Percentiles rank a stretch among this genome's conserved stretches.
Conservation (phyloP, 2,113 vertebrate species). For the Ahaetulla prasina region DNA sequence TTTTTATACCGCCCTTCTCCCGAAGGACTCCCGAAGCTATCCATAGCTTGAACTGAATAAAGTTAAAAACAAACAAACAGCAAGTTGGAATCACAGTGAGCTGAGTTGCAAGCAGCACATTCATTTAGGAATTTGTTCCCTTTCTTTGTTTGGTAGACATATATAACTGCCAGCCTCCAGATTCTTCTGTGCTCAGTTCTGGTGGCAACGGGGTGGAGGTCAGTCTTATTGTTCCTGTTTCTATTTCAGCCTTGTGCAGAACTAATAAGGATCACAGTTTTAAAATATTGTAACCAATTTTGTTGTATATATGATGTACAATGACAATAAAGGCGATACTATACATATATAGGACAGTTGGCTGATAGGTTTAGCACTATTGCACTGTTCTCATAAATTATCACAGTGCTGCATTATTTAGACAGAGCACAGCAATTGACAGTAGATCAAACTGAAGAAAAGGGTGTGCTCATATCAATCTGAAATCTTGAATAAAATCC, state of each 20-base stretch:
- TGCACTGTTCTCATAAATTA: not conserved
- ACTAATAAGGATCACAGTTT: not conserved
- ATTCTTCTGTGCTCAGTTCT: not conserved
- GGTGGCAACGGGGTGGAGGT: not conserved
- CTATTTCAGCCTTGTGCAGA: not conserved
- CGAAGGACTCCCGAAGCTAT: no score
- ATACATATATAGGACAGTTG: not conserved
- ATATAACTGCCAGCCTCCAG: not conserved
- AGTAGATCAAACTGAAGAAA: not conserved
- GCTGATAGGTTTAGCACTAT: not conserved
- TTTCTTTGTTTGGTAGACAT: not conserved
- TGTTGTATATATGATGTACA: no score
- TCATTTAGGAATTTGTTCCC: not conserved
- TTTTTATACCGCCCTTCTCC: no score
- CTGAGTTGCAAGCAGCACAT: not conserved
- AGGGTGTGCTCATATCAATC: not conserved
- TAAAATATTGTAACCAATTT: not conserved
- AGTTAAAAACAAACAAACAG: not conserved
- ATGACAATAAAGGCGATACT: no score
- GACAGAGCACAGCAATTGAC: not conserved
- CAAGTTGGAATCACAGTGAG: not conserved
- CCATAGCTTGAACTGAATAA: not conserved
- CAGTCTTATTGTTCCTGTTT: not conserved
- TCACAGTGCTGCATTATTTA: not conserved
- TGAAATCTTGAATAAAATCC: not conserved